Percentiles rank a stretch among this genome's conserved stretches.
These are phyloP conservation scores for Eucidaris tribuloides DNA, from an alignment of 35 echinoderm and acorn worm species.

Conservation along the genomic window DNA sequence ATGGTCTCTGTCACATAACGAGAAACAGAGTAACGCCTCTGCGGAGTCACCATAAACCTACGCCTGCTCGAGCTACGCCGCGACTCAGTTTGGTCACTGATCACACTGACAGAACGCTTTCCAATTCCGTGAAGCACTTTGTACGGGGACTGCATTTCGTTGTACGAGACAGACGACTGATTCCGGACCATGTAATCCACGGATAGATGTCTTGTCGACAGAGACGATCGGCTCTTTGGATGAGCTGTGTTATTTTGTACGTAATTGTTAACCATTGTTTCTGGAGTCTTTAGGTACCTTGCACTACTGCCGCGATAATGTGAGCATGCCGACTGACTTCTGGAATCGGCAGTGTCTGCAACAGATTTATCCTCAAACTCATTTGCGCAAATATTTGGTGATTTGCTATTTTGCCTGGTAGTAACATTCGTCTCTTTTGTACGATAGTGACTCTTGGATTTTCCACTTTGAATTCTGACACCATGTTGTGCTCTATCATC, in stretches of 20 bases:
- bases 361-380: too few relatives aligned
- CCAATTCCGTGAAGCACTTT: slow-evolving; percentile 12
- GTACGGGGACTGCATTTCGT: slow-evolving; percentile 16
- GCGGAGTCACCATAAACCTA: background rate
- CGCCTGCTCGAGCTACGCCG: background rate
- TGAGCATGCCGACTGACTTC: too few relatives aligned
- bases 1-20: too few relatives aligned
- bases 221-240: background rate
- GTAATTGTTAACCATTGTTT: slow-evolving; percentile 12
- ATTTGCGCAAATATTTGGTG: too few relatives aligned
- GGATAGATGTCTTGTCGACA: background rate
- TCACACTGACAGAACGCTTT: background rate
- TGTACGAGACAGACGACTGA: background rate
- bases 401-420: too few relatives aligned
- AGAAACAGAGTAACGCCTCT: background rate
- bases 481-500: too few relatives aligned
- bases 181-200: background rate
- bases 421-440: too few relatives aligned
- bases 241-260: background rate
- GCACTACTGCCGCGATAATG: too few relatives aligned
- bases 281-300: background rate
- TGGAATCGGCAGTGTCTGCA: too few relatives aligned
- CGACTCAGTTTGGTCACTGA: background rate
- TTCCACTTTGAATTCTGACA: too few relatives aligned
- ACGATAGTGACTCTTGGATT: too few relatives aligned